These are phyloP conservation scores for Tursiops truncatus DNA, from an alignment of 2,113 vertebrate genomes.

Conservation along the genomic window DNA sequence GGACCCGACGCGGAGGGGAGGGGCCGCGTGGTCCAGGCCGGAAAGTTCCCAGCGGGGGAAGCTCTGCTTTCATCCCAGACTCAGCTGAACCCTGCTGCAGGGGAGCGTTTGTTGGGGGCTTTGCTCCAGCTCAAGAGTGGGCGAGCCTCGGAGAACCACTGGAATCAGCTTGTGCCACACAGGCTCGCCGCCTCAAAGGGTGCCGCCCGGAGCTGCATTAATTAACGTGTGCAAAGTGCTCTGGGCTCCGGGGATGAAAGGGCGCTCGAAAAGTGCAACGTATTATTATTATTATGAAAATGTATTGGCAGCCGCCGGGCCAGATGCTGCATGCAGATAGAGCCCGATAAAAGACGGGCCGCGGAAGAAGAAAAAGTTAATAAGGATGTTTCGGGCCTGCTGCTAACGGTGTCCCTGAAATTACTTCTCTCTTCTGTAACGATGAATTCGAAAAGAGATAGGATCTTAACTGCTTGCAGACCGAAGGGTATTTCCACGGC, in stretches of 20 bases:
- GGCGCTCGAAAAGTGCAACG: slow-evolving; percentile 20
- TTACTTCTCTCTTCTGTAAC: slow-evolving; percentile 45
- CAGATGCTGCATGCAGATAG: slow-evolving; percentile 58
- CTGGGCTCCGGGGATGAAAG: slow-evolving; percentile 74
- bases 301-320: slow-evolving; percentile 50
- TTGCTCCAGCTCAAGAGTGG: slow-evolving; percentile 25
- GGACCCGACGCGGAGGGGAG: background rate
- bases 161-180: slow-evolving; percentile 28
- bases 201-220: slow-evolving; percentile 47
- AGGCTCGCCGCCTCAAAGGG: slow-evolving; percentile 56
- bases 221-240: slow-evolving; percentile 64
- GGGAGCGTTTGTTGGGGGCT: background rate
- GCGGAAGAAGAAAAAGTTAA: slow-evolving; percentile 67
- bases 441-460: slow-evolving; percentile 50
- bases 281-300: slow-evolving; percentile 62
- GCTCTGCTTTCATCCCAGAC: background rate
- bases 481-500: slow-evolving; percentile 71
- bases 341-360: slow-evolving; percentile 52
- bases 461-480: slow-evolving; percentile 65
- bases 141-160: slow-evolving; percentile 49
- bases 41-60: background rate
- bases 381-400: slow-evolving; percentile 38
- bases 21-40: background rate
- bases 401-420: slow-evolving; percentile 49
- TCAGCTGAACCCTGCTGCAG: background rate